Percentiles rank a stretch among this genome's conserved stretches.
phyloP scores from a whole-genome alignment of 2,797 vertebrate species.

The Fistularia tabacaria region DNA sequence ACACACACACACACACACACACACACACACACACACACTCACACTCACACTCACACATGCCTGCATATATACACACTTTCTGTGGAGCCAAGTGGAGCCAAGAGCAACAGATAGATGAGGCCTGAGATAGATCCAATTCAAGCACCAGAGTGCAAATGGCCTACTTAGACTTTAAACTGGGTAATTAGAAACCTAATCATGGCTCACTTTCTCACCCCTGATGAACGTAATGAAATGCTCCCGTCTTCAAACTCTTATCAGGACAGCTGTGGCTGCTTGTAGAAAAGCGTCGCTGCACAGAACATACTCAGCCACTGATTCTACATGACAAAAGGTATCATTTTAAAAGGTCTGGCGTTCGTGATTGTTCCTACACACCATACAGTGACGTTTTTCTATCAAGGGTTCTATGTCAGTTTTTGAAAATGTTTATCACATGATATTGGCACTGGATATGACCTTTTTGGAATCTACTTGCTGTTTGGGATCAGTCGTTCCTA shows the following conservation, averaged over 20 bases:
- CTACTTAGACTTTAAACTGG: slow-evolving; percentile 79
- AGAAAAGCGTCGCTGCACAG: not conserved
- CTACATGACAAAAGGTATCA: too few species aligned
- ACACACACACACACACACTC: too few species aligned
- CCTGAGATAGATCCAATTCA: slow-evolving; percentile 60
- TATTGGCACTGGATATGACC: too few species aligned
- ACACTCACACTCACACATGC: slow-evolving; percentile 7
- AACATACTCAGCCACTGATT: too few species aligned
- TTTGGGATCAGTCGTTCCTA: too few species aligned
- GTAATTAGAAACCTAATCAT: slow-evolving; percentile 80
- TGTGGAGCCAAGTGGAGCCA: slow-evolving; percentile 47
- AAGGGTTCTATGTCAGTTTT: too few species aligned
- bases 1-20: slow-evolving; percentile 4
- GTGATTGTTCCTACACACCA: too few species aligned
- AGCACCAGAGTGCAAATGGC: slow-evolving; percentile 76
- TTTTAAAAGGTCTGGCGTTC: too few species aligned
- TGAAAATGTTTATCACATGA: too few species aligned
- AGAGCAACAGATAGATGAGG: slow-evolving; percentile 46
- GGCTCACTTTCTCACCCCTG: slow-evolving; percentile 63
- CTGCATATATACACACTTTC: not conserved
- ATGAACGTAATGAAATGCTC: slow-evolving; percentile 69
- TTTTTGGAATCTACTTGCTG: too few species aligned
- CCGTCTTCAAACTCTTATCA: slow-evolving; percentile 28
- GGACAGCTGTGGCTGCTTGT: slow-evolving; percentile 54
- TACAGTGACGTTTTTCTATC: too few species aligned